Evolutionary conservation across 2,113 vertebrate genomes (phyloP).

Genomic region (Actenoides lindsayi): DNA sequence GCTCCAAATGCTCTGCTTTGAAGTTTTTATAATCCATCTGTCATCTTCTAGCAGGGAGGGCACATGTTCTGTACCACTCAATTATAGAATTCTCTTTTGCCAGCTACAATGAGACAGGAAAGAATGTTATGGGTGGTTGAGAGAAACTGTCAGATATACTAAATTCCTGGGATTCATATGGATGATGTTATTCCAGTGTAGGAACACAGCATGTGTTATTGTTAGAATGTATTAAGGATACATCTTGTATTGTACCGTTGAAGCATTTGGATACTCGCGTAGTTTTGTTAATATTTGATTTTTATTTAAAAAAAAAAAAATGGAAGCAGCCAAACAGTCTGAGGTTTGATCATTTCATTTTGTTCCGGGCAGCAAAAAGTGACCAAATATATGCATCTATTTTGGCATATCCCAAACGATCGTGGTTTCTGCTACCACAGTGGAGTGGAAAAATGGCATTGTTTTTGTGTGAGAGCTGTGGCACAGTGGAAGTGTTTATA

Average conservation of each 20-base stretch:
- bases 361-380: constrained; percentile 41
- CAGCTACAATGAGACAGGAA: constrained; percentile 92
- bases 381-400: constrained; percentile 35
- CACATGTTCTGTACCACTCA: constrained; percentile 97
- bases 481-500: constrained; percentile 54
- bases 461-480: constrained; percentile 14
- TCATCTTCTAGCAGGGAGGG: constrained; percentile 98
- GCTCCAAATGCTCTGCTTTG: constrained; percentile 96
- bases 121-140: constrained; percentile 90
- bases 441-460: constrained; percentile 20
- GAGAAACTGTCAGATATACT: constrained; percentile 89
- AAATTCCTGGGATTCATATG: constrained; percentile 88
- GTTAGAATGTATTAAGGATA: constrained; percentile 79
- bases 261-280: constrained; percentile 60
- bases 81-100: constrained; percentile 95
- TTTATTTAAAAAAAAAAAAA: constrained; percentile 34
- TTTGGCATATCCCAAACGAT: constrained; percentile 31
- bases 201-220: constrained; percentile 88
- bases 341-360: constrained; percentile 60
- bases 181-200: constrained; percentile 81
- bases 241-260: constrained; percentile 61
- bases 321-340: background rate
- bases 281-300: constrained; percentile 67
- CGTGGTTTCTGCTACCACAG: constrained; percentile 42
- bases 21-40: constrained; percentile 99